Evolutionary conservation across 2,113 vertebrate species (phyloP).

Genomic region (Hassar affinis): DNA sequence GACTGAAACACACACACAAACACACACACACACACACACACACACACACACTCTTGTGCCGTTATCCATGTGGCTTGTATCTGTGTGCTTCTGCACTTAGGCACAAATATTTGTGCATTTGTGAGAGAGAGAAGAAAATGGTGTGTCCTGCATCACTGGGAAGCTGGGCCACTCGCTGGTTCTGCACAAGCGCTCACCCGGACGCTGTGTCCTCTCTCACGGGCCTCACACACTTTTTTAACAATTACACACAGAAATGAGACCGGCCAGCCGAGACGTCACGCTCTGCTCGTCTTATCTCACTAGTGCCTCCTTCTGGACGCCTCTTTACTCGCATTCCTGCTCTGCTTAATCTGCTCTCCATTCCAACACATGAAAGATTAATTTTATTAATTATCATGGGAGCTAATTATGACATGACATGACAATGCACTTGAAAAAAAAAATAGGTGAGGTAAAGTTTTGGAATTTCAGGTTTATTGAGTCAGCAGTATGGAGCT

Average conservation of each 20-base stretch:
- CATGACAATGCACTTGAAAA: not conserved
- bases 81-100: not conserved
- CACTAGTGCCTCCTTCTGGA: slow-evolving; percentile 34
- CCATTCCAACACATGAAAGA: not conserved
- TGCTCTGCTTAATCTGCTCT: not conserved
- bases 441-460: not conserved
- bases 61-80: not conserved
- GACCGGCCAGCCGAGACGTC: not conserved
- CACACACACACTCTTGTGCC: not conserved
- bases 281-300: not conserved
- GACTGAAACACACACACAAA: not conserved
- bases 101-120: not conserved
- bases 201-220: not conserved
- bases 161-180: slow-evolving; percentile 8
- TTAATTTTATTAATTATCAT: not conserved
- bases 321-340: not conserved
- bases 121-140: slow-evolving; percentile 5
- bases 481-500: not conserved
- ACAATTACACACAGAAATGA: slow-evolving; percentile 32
- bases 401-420: not conserved
- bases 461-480: not conserved
- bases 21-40: no score
- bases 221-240: slow-evolving; percentile 15
- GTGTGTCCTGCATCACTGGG: slow-evolving; percentile 13
- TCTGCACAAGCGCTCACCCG: slow-evolving; percentile 27